These are phyloP conservation scores for Drosophila asahinai DNA, from an alignment of 1,140 invertebrate species.

Conservation along the genomic window DNA sequence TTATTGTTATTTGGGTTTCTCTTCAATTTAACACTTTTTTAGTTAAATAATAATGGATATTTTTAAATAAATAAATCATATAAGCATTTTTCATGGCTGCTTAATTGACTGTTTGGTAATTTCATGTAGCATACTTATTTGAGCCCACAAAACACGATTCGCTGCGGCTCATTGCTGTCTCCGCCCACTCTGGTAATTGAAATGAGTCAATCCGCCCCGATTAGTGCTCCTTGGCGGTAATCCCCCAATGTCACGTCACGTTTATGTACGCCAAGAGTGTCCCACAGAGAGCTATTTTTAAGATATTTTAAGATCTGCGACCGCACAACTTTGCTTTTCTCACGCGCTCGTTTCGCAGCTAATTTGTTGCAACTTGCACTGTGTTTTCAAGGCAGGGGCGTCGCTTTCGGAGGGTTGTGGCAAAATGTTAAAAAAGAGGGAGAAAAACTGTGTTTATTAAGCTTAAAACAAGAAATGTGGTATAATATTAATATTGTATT, in stretches of 20 bases:
- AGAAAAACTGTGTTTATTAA: too few species aligned
- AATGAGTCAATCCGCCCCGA: slow-evolving; percentile 34
- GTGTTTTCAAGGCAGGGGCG: slow-evolving; percentile 2
- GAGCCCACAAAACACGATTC: slow-evolving; percentile 5
- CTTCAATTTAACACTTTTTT: too few species aligned
- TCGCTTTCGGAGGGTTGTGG: background rate
- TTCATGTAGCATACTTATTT: slow-evolving; percentile 57
- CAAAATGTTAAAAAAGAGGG: background rate
- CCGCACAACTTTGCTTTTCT: slow-evolving; percentile 66
- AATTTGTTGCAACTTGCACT: slow-evolving; percentile 68
- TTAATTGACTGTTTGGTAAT: background rate
- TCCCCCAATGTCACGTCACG: slow-evolving; percentile 52
- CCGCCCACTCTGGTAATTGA: slow-evolving; percentile 14
- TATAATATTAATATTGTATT: background rate
- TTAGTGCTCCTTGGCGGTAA: slow-evolving; percentile 34
- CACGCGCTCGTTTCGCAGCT: slow-evolving; percentile 76
- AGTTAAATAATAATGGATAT: too few species aligned
- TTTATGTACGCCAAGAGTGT: slow-evolving; percentile 23
- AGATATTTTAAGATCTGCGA: slow-evolving; percentile 50
- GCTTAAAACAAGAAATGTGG: background rate
- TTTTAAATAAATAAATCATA: too few species aligned
- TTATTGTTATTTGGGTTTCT: too few species aligned
- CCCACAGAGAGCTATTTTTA: slow-evolving; percentile 40
- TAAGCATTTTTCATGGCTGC: background rate
- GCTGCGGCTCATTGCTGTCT: background rate